These are phyloP conservation scores for Nymphalis polychloros DNA, from an alignment of 2,888 invertebrate genomes.

Conservation along the genomic window DNA sequence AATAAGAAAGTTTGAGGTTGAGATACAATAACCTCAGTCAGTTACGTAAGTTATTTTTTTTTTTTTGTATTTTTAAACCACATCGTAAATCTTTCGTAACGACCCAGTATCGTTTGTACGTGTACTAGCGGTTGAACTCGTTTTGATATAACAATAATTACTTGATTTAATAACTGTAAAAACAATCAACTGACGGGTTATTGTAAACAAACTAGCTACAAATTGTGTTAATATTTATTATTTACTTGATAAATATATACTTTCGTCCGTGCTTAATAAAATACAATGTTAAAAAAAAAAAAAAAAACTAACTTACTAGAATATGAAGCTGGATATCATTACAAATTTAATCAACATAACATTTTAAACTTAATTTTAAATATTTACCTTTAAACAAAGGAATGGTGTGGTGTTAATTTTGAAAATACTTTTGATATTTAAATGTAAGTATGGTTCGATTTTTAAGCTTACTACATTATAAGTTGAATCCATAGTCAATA, in stretches of 20 bases:
- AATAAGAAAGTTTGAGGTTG: slow-evolving; percentile 13
- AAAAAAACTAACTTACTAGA: neutral
- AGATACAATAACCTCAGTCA: slow-evolving; percentile 20
- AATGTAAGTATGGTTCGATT: too few relatives aligned
- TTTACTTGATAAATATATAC: neutral
- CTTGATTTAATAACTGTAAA: slow-evolving; percentile 7
- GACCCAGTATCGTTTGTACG: slow-evolving; percentile 21
- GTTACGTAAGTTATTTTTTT: slow-evolving; percentile 21
- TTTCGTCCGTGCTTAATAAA: neutral
- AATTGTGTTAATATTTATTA: slow-evolving; percentile 3
- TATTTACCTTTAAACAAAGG: too few relatives aligned
- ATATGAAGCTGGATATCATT: neutral
- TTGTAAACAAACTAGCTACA: neutral
- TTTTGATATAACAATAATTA: slow-evolving; percentile 22
- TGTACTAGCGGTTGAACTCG: slow-evolving; percentile 24
- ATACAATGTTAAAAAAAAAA: too few relatives aligned
- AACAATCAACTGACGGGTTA: neutral
- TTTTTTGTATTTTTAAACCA: slow-evolving; percentile 23
- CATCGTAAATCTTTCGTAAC: slow-evolving; percentile 28
- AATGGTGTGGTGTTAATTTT: too few relatives aligned
- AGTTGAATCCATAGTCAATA: too few relatives aligned
- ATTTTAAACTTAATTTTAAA: too few relatives aligned
- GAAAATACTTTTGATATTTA: too few relatives aligned
- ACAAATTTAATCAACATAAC: too few relatives aligned
- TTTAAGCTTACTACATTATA: too few relatives aligned